Evolutionary conservation across 2,888 invertebrate species (phyloP), one percentile per base, ranked within the genome.

Genomic region (Galeopsomyia nigrocyanea): DNA sequence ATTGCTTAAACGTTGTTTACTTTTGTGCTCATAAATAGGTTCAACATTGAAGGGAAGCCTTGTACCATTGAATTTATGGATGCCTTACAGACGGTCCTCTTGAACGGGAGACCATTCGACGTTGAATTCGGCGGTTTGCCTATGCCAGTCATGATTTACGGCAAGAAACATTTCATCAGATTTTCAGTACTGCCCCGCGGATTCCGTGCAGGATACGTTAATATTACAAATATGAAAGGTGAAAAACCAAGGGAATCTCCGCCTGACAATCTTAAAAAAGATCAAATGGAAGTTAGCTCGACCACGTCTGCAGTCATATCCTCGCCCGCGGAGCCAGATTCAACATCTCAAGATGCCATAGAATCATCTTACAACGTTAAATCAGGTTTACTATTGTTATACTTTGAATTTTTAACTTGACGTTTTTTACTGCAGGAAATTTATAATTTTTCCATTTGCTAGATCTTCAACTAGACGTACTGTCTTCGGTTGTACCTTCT

Each of bases 111-210:
- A 79, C 91, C 93, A 0, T 93, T 93, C 80, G 90, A 91, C 82
- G 92, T 95, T 1, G 93, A 95, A 81, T 96, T 93, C 83, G 96
- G 95, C 22, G 95, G 94, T 47, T 86, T 95, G 69, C 95, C 96
- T 0, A 93, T 93, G 82, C 93, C 94, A 3, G 91, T 95, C 71
- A 89, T 90, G 68, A 88, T 95, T 1, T 90, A 91, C n/a, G 92
- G 90, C 39, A 92, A 91, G 77, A 94, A 94, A 80, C 93, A 94
- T 83, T 96, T 94, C 82, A 90, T 95, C 31, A 88, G 95, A 50
- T 94, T 96, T 84, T 93, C 94, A 0, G 92, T 92, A 0, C 84
- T 96, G 73, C 95, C 96, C 0, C 89, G 91, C 67, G 91, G 92
- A 50, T 89, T 95, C 6, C 89, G 89, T 75, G 92, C 94, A 0